Evolutionary conservation across 2,113 vertebrate species (phyloP).

Genomic region (Acinonyx jubatus): DNA sequence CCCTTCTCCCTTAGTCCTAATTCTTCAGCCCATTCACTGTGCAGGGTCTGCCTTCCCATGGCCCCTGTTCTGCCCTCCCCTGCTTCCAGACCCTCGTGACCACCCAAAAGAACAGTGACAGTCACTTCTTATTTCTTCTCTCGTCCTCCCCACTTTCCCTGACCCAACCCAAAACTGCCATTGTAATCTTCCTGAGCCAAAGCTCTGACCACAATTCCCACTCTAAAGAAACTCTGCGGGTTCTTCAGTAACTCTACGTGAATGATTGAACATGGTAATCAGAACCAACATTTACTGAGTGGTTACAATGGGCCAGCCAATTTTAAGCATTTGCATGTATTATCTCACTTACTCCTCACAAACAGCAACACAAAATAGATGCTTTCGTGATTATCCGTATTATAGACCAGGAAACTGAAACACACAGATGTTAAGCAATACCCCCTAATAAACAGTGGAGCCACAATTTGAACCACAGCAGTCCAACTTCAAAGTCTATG

Average conservation of each 20-base stretch:
- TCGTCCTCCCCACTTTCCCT: neutral
- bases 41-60: neutral
- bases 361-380: neutral
- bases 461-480: neutral
- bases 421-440: neutral
- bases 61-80: too few species aligned
- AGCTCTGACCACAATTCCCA: neutral
- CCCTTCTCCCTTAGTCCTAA: neutral
- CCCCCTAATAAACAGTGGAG: neutral
- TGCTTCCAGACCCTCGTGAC: neutral
- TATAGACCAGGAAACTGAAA: neutral
- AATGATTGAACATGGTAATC: neutral
- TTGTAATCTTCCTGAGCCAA: neutral
- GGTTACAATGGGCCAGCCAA: neutral
- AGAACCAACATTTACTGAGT: neutral
- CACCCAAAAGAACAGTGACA: neutral
- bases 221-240: neutral
- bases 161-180: neutral
- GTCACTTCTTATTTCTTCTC: neutral
- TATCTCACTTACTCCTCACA: neutral
- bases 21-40: neutral
- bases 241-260: neutral
- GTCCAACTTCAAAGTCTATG: neutral
- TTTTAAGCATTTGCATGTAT: neutral
- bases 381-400: neutral